A percentile compares a stretch with the other conserved stretches of the same genome.
phyloP scores from a whole-genome alignment of 2,113 vertebrate species.

The Isurus oxyrinchus region DNA sequence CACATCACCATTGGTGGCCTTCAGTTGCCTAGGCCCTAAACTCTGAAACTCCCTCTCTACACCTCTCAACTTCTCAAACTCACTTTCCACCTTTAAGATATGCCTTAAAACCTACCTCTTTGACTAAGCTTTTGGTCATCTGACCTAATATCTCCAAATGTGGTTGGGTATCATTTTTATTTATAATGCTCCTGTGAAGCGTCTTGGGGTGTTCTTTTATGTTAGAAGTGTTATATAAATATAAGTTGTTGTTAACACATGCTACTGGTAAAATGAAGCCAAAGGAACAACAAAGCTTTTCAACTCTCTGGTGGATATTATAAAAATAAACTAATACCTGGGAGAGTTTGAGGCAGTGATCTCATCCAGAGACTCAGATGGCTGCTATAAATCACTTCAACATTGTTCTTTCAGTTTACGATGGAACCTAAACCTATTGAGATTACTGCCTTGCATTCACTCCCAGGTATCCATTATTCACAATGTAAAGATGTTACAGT shows the following conservation, averaged over 20 bases:
- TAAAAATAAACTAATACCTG: conserved; percentile 25
- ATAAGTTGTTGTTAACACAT: background rate
- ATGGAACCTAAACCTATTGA: background rate
- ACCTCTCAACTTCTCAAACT: background rate
- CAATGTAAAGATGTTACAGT: background rate
- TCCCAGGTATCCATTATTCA: conserved; percentile 31
- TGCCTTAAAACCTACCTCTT: background rate
- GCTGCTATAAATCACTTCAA: conserved; percentile 15
- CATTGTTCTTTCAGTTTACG: conserved; percentile 2
- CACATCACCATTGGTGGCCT: background rate
- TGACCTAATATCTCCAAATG: too few relatives aligned
- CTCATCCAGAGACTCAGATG: conserved; percentile 24
- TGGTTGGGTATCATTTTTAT: background rate
- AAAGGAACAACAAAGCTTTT: conserved; percentile 5
- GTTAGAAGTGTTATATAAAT: background rate
- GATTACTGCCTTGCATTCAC: background rate
- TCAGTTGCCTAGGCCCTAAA: background rate
- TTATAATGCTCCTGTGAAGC: background rate
- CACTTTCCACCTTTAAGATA: background rate
- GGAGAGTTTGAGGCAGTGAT: conserved; percentile 12
- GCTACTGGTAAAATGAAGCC: background rate
- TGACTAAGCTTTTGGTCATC: background rate
- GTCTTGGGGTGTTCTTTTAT: background rate
- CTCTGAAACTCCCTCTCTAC: background rate
- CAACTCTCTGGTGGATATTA: background rate